Base-by-base conservation (phyloP, 2,888 invertebrate genomes). In the Stenolophus ochropezus region DNA sequence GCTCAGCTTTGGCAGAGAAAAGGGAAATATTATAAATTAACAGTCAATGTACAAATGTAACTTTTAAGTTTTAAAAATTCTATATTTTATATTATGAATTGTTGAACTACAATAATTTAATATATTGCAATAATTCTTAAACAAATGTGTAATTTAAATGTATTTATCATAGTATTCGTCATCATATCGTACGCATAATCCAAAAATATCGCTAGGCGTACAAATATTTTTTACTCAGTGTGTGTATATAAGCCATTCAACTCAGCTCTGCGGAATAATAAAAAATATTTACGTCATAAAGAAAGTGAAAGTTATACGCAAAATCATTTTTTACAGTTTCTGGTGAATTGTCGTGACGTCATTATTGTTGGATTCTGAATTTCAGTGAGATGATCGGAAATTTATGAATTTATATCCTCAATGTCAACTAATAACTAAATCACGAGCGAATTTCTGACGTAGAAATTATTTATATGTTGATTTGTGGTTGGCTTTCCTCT, bases 231-330 rank as follows among this genome's bases (percentile, higher is more conserved):
- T 42, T 42, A 42, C 33, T 42, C 33, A 8, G 8, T 42, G 33
- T 42, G 6, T 42, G 33, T 42, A n/a, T n/a, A n/a, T n/a, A 42
- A 42, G 33, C 33, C 33, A 42, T 42, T 42, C 33, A 42, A 42
- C 33, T 42, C 33, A 42, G 33, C 6, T 11, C 8, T 11, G 33
- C 11, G 11, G 11, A 42, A 42, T 42, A 42, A 42, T 42, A 42
- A 42, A 42, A 42, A 42, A 42, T 42, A 42, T 42, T 42, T 42
- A 69, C 65, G 65, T 69, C 65, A 69, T 69, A 18, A 69, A 69
- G 65, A 69, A 69, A 69, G 65, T 69, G 65, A 69, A 69, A 69
- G 65, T 33, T 23, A 61, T 56, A 51, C 61, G 65, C 65, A 69
- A 69, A 69, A 69, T 33, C 4, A 42, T 42, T 42, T 42, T 42